Base-by-base conservation (phyloP, 64 coral and sea anemone genomes). In the Pachyseris speciosa region DNA sequence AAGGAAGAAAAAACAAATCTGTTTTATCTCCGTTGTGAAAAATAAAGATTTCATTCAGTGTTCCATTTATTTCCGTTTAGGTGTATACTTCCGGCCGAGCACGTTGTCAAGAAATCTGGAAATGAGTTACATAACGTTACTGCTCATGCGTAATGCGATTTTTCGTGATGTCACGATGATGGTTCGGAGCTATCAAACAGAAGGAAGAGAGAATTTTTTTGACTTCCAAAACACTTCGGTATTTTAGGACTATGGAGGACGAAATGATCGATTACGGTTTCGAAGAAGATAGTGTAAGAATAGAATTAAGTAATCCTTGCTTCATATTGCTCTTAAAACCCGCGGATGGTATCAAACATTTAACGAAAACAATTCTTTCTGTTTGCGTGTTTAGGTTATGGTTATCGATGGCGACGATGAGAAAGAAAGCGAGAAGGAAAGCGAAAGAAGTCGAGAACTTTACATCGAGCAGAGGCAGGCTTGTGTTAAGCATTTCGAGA, bases 401-500 rank as follows among this genome's bases (percentile, higher is more conserved):
- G 55, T 92, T 84, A 58, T 84, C 66, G 79, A 84, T 99, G 97
- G 89, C 67, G 83, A 95, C 71, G 38, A 84, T 24, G 60, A 79
- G 59, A 42, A 66, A 68, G 41, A 89, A 30, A 84, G 89, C 50
- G 69, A 73, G 30, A 60, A 84, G 19, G 80, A 95, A 49, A 86
- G 40, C 57, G 84, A 94, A 69, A 86, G 87, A 83, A 78, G 76
- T 4, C 72, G 69, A 44, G 86, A 94, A 91, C 49, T 84, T 75
- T 99, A 92, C 72, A 86, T 91, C 12, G 72, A 90, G 37, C 85
- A 99, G 59, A 83, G 94, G 17, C 59, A 95, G 66, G 71, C 74
- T 60, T 99, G 97, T 84, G 63, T 95, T 69, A 93, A 84, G 63
- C 88, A 85, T 69, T 99, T 99, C 81, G 97, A 95, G 79, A 99